A percentile compares a stretch with the other conserved stretches of the same genome.
phyloP scores from a whole-genome alignment of 1,140 invertebrate species.

The Philaenus spumarius region DNA sequence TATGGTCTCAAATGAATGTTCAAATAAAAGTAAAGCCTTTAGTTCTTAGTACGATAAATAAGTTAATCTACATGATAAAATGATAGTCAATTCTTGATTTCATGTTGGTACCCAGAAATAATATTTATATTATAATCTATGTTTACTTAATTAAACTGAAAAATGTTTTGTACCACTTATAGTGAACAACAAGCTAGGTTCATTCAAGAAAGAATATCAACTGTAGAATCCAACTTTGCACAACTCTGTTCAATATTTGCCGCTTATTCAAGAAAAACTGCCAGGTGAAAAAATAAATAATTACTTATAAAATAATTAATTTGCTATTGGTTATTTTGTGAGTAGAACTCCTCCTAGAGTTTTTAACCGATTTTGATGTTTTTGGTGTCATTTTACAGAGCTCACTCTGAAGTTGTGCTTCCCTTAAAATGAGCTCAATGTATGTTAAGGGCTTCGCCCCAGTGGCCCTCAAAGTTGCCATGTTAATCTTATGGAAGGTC shows the following conservation, averaged over 20 bases:
- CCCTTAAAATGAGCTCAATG: too few species aligned
- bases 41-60: neutral
- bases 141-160: neutral
- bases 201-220: conserved; percentile 60
- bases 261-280: conserved; percentile 58
- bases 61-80: neutral
- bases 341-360: too few species aligned
- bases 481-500: too few species aligned
- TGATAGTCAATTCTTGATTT: neutral
- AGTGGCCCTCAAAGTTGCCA: too few species aligned
- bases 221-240: conserved; percentile 58
- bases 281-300: conserved; percentile 43
- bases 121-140: neutral
- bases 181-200: conserved; percentile 60
- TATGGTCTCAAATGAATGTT: neutral
- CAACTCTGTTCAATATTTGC: conserved; percentile 59
- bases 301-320: too few species aligned
- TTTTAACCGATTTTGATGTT: too few species aligned
- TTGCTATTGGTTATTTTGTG: too few species aligned
- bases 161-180: neutral
- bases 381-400: too few species aligned
- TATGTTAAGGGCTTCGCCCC: too few species aligned
- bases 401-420: too few species aligned
- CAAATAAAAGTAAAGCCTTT: neutral
- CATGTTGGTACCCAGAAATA: neutral